Evolutionary conservation across 2,113 vertebrate species (phyloP).

Genomic region (Pachycephala philippinensis): DNA sequence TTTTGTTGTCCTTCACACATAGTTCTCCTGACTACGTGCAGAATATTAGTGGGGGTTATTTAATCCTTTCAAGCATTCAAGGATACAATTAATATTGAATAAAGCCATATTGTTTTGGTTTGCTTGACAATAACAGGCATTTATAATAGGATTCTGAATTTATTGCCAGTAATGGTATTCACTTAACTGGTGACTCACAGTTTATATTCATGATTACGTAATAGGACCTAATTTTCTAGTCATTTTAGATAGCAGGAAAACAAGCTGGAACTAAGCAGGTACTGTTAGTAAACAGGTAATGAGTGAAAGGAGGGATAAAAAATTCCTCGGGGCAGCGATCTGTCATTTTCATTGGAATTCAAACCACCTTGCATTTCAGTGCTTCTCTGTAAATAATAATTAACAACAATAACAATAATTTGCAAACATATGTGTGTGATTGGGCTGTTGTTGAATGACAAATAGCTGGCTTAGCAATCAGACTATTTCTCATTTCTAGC

Average conservation of each 20-base stretch:
- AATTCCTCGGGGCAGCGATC: background rate
- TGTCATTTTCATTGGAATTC: constrained; percentile 31
- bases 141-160: constrained; percentile 36
- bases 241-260: constrained; percentile 41
- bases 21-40: background rate
- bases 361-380: constrained; percentile 16
- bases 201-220: constrained; percentile 58
- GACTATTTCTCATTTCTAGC: background rate
- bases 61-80: background rate
- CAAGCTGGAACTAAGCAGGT: constrained; percentile 1
- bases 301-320: constrained; percentile 14
- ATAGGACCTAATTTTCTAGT: constrained; percentile 60
- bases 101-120: constrained; percentile 44
- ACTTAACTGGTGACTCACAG: constrained; percentile 53
- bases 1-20: background rate
- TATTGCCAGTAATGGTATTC: constrained; percentile 42
- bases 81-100: constrained; percentile 34
- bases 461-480: background rate
- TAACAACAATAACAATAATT: constrained; percentile 54
- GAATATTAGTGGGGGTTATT: background rate
- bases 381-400: constrained; percentile 48
- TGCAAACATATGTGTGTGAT: constrained; percentile 22
- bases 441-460: constrained; percentile 8
- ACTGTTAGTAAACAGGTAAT: constrained; percentile 48
- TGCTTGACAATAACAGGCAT: constrained; percentile 10